Evolutionary conservation across 2,888 invertebrate genomes (phyloP).

Genomic region (Axea sp.): DNA sequence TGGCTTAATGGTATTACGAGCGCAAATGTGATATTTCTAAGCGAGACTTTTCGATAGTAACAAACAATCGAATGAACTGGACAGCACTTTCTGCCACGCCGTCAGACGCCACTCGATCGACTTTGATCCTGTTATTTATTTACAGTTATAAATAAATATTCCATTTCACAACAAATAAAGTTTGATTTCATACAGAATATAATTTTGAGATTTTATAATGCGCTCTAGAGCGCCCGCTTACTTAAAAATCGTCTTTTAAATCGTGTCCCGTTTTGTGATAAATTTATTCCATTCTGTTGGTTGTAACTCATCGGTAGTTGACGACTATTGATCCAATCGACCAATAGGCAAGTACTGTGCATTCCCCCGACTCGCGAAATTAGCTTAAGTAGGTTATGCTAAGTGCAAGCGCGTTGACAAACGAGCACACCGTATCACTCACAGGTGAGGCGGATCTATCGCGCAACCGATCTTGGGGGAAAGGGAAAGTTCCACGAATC

Average conservation of each 20-base stretch:
- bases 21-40: constrained; percentile 18
- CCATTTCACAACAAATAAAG: too few species aligned
- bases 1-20: constrained; percentile 17
- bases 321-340: constrained; percentile 46
- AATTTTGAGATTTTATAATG: too few species aligned
- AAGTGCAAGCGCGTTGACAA: constrained; percentile 62
- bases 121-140: constrained; percentile 12
- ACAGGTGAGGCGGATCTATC: constrained; percentile 60
- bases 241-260: constrained; percentile 12
- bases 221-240: too few species aligned
- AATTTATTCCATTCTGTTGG: constrained; percentile 8
- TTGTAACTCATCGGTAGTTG: constrained; percentile 22
- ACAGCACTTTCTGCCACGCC: too few species aligned
- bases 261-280: constrained; percentile 4
- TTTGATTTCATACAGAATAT: too few species aligned
- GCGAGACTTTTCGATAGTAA: constrained; percentile 17
- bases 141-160: constrained; percentile 22
- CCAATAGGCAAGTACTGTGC: constrained; percentile 45
- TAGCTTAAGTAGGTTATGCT: constrained; percentile 61
- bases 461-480: constrained; percentile 55
- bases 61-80: constrained; percentile 21
- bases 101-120: not conserved
- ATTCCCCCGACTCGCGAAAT: constrained; percentile 59
- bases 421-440: constrained; percentile 58
- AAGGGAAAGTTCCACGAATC: constrained; percentile 61